These are phyloP conservation scores for Mya arenaria DNA, from an alignment of 1,140 invertebrate genomes.

Conservation along the genomic window DNA sequence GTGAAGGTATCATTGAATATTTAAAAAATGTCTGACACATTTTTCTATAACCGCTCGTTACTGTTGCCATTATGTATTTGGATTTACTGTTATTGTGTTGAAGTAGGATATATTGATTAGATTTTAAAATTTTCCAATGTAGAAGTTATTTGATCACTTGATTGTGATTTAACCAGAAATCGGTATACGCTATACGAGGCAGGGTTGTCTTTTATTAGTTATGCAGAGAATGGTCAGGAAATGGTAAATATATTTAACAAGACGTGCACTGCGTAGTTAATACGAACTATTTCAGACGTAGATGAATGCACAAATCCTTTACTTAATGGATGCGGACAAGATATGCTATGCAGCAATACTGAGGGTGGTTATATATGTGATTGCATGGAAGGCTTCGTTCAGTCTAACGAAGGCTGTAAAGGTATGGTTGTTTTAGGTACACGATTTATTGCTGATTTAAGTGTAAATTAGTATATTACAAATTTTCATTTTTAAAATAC, in stretches of 20 bases:
- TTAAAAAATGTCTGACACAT: too few species aligned
- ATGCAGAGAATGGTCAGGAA: background rate
- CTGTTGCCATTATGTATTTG: too few species aligned
- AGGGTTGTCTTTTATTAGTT: background rate
- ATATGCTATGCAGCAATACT: background rate
- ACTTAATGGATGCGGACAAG: conserved; percentile 14
- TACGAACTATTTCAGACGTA: conserved; percentile 33
- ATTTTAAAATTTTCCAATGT: background rate
- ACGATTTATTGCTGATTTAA: too few species aligned
- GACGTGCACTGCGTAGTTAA: too few species aligned
- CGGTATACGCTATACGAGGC: background rate
- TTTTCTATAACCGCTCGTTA: too few species aligned
- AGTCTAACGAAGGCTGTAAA: background rate
- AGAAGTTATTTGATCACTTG: background rate
- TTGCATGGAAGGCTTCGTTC: background rate
- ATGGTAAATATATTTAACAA: background rate
- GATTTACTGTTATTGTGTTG: too few species aligned
- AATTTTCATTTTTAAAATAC: too few species aligned
- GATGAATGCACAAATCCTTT: background rate
- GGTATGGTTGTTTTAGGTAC: conserved; percentile 2
- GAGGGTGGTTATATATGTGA: background rate
- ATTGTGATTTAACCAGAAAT: background rate
- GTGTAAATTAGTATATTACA: too few species aligned
- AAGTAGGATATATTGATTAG: too few species aligned
- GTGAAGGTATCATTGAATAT: conserved; percentile 35